Evolutionary conservation across 2,113 vertebrate species (phyloP), one percentile per base, ranked within the genome.

Genomic region (Brevimyrus niger): DNA sequence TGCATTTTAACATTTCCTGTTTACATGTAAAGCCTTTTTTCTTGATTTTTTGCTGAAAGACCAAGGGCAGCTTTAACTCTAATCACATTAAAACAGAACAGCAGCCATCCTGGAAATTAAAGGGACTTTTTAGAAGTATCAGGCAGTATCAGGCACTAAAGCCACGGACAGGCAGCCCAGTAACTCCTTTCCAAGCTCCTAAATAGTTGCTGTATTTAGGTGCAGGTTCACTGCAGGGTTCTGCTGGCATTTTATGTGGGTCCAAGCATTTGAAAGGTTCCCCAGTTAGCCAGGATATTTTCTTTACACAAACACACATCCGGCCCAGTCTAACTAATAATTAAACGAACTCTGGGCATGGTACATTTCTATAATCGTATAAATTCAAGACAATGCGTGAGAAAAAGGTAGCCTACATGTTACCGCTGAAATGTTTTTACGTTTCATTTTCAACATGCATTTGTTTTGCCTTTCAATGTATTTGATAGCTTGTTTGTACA

Each of bases 41-140:
- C 83, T 7, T 50, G 88, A 65, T 31, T 65, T 65, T 61, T 92
- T 92, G 91, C 90, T 90, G 89, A 13, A 89, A 92, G 89, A 88
- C 91, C 89, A 91, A 92, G 91, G 89, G 50, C 88, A 92, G 89
- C 88, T 89, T 87, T 90, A 92, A 90, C 90, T 90, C 92, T 90
- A 91, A 82, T 85, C 58, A 61, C 90, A 89, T 89, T 91, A 91
- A 89, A 90, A 83, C 87, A 88, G 50, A 90, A 86, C 19, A 89
- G 35, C 50, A 31, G 27, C 50, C 53, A 86, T 31, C 53, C 53
- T 35, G 35, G 86, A 87, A 51, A 13, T 35, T 42, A 47, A 47
- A n/a, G 11, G 48, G 48, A 35, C 85, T 86, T 46, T 48, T n/a
- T n/a, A 48, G 11, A 84, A 86, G 48, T 50, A n/a, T n/a, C n/a